A percentile compares a stretch with the other conserved stretches of the same genome.
Conservation (phyloP, 92 coral and sea anemone genomes). For the Actinernus sp. region DNA sequence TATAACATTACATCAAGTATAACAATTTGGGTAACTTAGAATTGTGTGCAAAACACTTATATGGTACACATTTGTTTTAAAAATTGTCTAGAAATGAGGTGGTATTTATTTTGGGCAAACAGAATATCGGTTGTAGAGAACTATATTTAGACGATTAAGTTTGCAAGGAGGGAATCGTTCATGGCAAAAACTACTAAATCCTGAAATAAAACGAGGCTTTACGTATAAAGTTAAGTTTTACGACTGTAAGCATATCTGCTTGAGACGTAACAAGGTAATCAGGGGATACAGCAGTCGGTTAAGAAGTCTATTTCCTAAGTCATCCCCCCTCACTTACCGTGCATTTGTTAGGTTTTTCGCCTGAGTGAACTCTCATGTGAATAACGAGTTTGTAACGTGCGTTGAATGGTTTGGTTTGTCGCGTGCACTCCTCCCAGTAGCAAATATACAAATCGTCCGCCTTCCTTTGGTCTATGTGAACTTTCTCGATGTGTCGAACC, state of each 20-base stretch:
- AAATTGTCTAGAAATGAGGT: slow-evolving; percentile 5
- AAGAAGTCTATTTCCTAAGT: background rate
- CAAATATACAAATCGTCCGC: slow-evolving; percentile 98
- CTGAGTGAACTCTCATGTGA: slow-evolving; percentile 98
- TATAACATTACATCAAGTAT: background rate
- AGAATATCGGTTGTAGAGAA: background rate
- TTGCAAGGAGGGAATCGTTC: slow-evolving; percentile 1
- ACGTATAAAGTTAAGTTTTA: too few relatives aligned
- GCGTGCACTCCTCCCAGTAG: slow-evolving; percentile 95
- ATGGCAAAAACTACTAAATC: too few relatives aligned
- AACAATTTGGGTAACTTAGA: background rate
- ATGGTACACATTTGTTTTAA: slow-evolving; percentile 4
- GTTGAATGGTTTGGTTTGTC: slow-evolving; percentile 93
- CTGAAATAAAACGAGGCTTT: too few relatives aligned
- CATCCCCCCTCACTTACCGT: slow-evolving; percentile 76
- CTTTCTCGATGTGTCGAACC: slow-evolving; percentile 97
- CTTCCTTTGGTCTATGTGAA: slow-evolving; percentile 98
- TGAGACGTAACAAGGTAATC: too few relatives aligned
- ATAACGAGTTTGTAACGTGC: slow-evolving; percentile 86
- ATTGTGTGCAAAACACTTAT: background rate
- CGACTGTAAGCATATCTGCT: too few relatives aligned
- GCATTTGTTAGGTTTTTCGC: slow-evolving; percentile 98
- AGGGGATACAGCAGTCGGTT: too few relatives aligned
- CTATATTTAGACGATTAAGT: slow-evolving; percentile 10
- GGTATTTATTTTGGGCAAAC: slow-evolving; percentile 10